Evolutionary conservation across 2,113 vertebrate genomes (phyloP).

Genomic region (Cichladusa arquata): DNA sequence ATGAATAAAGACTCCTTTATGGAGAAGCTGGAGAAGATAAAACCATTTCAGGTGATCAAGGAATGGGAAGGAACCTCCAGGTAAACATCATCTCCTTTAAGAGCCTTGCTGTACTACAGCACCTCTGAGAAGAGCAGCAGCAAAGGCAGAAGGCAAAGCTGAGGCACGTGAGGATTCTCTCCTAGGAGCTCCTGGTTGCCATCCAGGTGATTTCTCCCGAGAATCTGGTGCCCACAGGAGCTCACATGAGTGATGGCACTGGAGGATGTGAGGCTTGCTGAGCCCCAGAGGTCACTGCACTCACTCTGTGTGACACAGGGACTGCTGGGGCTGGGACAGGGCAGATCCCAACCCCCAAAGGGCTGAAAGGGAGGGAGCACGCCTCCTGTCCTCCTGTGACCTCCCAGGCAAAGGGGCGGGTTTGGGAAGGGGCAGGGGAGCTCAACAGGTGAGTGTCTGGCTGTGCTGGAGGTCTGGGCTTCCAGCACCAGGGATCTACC

Average conservation of each 20-base stretch:
- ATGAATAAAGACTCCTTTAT: neutral
- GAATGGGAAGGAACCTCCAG: neutral
- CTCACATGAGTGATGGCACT: neutral
- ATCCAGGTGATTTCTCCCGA: neutral
- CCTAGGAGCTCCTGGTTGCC: neutral
- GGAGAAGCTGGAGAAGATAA: neutral
- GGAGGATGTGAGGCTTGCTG: neutral
- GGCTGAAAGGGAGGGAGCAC: neutral
- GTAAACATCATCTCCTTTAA: neutral
- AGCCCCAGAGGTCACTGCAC: neutral
- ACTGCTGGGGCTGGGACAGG: neutral
- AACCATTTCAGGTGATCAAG: neutral
- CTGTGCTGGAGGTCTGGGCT: neutral
- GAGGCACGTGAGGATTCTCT: neutral
- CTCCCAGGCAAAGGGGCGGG: neutral
- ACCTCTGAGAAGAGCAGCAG: neutral
- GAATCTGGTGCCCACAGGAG: neutral
- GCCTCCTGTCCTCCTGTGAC: neutral
- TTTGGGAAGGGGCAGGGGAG: neutral
- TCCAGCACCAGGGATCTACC: neutral
- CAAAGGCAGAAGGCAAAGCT: neutral
- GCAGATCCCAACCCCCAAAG: rapidly evolving
- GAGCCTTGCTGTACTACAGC: neutral
- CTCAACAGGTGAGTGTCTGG: no score
- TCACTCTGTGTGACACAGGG: neutral